Base-by-base conservation (phyloP, 2,113 vertebrate species). In the Speoplatyrhinus poulsoni region DNA sequence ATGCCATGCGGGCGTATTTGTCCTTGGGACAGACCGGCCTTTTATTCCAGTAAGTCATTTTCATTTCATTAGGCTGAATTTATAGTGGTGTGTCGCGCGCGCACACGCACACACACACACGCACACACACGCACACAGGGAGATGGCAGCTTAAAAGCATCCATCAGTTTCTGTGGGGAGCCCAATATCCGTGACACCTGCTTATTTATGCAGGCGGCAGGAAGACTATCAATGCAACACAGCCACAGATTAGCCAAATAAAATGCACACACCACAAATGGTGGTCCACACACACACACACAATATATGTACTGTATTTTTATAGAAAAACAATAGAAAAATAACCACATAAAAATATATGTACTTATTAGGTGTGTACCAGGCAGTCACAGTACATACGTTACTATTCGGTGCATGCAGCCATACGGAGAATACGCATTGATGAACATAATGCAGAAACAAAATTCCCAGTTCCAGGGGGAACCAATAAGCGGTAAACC, bases 31-130 rank as follows among this genome's bases (percentile, higher is more conserved):
- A 26, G 76, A 85, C 72, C 13, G 72, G 75, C 76, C 86, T 81
- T 68, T 83, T 79, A 88, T 91, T 89, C 86, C 89, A 82, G 90
- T 84, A 89, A 92, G 82, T 80, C 76, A 83, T 87, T 90, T 85
- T 82, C 79, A 88, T 89, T 26, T 91, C 83, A 92, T 92, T 91
- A 91, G 82, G 69, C 60, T 69, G 79, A 79, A 86, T 89, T 88
- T 90, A 88, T 78, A 85, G 83, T 63, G 69, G 66, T 8, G 47
- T 50, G 60, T 49, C 41, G 52, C 60, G 26, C 26, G 2, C 26
- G 0, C 26, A 26, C 26, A 26, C 41, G 46, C 49, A 33, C 49
- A 70, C 54, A 62, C 61, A 55, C 50, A 59, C 41, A 41, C 41
- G 41, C 49, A 33, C 48, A 70, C 54, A 62, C 61, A 55, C 49